Evolutionary conservation across 2,888 invertebrate species (phyloP).

Genomic region (Papilio gigon): DNA sequence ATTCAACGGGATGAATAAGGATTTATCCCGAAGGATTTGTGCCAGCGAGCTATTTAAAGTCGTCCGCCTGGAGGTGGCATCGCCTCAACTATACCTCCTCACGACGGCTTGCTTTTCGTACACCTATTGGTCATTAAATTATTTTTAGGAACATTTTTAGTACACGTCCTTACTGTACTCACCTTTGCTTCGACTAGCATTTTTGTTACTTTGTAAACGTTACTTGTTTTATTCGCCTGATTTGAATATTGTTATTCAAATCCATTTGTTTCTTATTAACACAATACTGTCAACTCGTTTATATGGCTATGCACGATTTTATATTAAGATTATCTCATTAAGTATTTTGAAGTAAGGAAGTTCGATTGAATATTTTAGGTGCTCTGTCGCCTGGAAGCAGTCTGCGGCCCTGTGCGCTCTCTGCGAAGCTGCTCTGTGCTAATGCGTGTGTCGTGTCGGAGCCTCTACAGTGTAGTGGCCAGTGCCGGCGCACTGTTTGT

Average conservation of each 20-base stretch:
- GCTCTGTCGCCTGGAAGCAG: not conserved
- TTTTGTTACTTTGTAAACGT: too few relatives aligned
- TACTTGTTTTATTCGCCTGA: too few relatives aligned
- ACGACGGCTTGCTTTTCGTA: not conserved
- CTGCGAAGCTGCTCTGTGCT: not conserved
- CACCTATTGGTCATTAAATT: not conserved
- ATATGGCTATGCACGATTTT: not conserved
- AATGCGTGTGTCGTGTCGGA: constrained; percentile 12
- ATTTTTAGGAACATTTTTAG: not conserved
- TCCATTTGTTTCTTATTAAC: too few relatives aligned
- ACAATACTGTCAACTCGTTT: not conserved
- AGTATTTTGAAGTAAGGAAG: not conserved
- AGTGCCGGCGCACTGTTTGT: constrained; percentile 1
- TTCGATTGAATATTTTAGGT: not conserved
- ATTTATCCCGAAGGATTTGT: constrained; percentile 16
- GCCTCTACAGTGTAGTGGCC: not conserved
- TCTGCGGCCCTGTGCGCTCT: not conserved
- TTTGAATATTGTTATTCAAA: too few relatives aligned
- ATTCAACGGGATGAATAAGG: constrained; percentile 28
- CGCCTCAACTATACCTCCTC: not conserved
- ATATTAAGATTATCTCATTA: too few relatives aligned
- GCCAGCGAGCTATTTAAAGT: not conserved
- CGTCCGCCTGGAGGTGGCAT: not conserved
- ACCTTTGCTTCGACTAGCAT: not conserved
- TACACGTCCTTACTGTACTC: not conserved